Conservation (phyloP, 2,113 vertebrate genomes). For the Hiodon alosoides region DNA sequence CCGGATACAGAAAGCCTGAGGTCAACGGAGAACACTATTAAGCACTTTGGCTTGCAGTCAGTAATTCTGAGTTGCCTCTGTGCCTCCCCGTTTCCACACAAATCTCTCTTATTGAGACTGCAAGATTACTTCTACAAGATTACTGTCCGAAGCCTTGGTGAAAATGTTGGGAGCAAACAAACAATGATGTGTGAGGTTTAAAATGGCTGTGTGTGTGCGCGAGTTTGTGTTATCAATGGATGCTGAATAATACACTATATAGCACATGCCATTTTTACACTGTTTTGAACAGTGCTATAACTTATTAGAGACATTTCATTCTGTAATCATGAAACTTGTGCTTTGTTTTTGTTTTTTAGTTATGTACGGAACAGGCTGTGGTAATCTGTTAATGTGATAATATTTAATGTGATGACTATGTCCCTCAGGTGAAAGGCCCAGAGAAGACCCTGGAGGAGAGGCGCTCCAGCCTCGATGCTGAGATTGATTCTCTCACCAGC, state of each 20-base stretch:
- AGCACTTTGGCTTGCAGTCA: not conserved
- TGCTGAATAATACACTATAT: too few relatives aligned
- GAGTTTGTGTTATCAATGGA: slow-evolving; percentile 20
- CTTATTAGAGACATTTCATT: too few relatives aligned
- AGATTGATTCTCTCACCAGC: slow-evolving; percentile 94
- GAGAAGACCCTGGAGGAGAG: slow-evolving; percentile 87
- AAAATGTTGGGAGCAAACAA: not conserved
- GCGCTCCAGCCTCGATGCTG: slow-evolving; percentile 89
- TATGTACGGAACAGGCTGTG: not conserved
- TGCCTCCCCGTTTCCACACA: not conserved
- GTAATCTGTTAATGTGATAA: not conserved
- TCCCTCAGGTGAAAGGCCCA: slow-evolving; percentile 67
- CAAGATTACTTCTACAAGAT: not conserved
- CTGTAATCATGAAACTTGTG: too few relatives aligned
- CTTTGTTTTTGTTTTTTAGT: too few relatives aligned
- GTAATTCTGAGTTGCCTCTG: not conserved
- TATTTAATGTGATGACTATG: not conserved
- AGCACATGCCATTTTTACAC: too few relatives aligned
- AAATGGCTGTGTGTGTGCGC: slow-evolving; percentile 21
- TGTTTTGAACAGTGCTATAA: too few relatives aligned
- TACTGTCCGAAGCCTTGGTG: not conserved
- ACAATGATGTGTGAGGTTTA: not conserved
- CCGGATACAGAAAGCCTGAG: not conserved
- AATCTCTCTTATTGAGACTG: not conserved
- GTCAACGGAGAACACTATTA: not conserved